Evolutionary conservation across 2,888 invertebrate species (phyloP), one percentile per base, ranked within the genome.

Genomic region (Anodontia alba): DNA sequence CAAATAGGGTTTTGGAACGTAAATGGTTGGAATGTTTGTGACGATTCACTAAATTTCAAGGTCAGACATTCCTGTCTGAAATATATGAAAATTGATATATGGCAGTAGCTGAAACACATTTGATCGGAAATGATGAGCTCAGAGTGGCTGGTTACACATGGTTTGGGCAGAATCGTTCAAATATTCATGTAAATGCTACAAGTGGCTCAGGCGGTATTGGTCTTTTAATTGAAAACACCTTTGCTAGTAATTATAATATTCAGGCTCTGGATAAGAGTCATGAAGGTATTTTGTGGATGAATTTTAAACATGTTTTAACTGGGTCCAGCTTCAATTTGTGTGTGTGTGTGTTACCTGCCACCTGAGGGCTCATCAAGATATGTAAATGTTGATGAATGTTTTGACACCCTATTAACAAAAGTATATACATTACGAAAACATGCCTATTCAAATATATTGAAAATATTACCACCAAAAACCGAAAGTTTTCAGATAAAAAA

Each of bases 261-360:
- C 49, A 46, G 29, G 43, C 67, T 46, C 33, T 26, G 26, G 49
- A 77, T 62, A 70, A 43, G n/a, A 26, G 31, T 23, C 23, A n/a
- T 43, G 57, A 76, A 38, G 70, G 76, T 20, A 76, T 76, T 43
- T 43, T 76, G 54, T 76, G 70, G 76, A 23, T 70, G 33, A 29
- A 31, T 23, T 76, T 76, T 57, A n/a, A 42, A 43, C n/a, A 70
- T 62, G 57, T 57, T 23, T 54, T 26, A 57, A 29, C 36, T 26
- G 46, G 33, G 31, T 70, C 51, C 31, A 23, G 0, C 26, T 70
- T 76, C 46, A 57, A 57, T 17, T 26, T n/a, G n/a, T n/a, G n/a
- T 43, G 36, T 70, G 57, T 70, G 76, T 76, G 3, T 70, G 76
- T 70, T 76, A 76, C 46, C 36, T 76, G 29, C 76, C 76, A n/a